Conservation (phyloP, 2,888 invertebrate genomes). For the Aplocera efformata region DNA sequence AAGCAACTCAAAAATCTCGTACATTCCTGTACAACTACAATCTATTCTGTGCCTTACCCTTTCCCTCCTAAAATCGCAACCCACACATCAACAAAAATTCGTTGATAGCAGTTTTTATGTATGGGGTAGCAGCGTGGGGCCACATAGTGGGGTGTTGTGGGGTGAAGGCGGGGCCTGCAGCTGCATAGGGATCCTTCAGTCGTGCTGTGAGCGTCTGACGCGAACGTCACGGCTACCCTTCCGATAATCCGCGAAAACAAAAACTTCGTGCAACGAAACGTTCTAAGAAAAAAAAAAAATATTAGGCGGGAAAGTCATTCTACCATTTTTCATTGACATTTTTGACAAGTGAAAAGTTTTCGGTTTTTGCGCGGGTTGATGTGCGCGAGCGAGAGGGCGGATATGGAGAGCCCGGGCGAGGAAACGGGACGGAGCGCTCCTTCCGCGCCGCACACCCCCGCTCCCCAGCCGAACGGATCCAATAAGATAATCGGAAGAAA, state of each 20-base stretch:
- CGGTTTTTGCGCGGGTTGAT: slow-evolving; percentile 68
- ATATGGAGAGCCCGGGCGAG: slow-evolving; percentile 75
- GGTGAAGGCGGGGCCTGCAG: slow-evolving; percentile 74
- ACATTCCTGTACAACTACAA: slow-evolving; percentile 3
- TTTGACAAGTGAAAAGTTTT: slow-evolving; percentile 57
- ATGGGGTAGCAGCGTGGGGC: slow-evolving; percentile 60
- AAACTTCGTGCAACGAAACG: slow-evolving; percentile 26
- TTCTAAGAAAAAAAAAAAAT: slow-evolving; percentile 22
- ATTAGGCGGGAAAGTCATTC: slow-evolving; percentile 21
- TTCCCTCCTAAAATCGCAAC: slow-evolving; percentile 38
- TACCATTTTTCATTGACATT: slow-evolving; percentile 27
- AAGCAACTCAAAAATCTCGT: too few species aligned
- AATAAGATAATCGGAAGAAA: slow-evolving; percentile 83
- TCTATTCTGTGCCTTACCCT: slow-evolving; percentile 35
- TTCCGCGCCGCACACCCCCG: slow-evolving; percentile 65
- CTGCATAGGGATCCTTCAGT: slow-evolving; percentile 74
- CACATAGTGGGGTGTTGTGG: slow-evolving; percentile 70
- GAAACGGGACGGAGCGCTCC: slow-evolving; percentile 69
- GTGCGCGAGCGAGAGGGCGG: slow-evolving; percentile 72
- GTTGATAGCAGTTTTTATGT: slow-evolving; percentile 56
- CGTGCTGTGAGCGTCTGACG: slow-evolving; percentile 62
- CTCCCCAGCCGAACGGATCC: slow-evolving; percentile 73
- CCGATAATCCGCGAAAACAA: slow-evolving; percentile 40
- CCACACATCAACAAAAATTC: slow-evolving; percentile 45
- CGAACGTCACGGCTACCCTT: slow-evolving; percentile 56